Percentiles rank a stretch among this genome's conserved stretches.
Conservation (phyloP, 1,140 invertebrate species). For the Brachionus paranguensis region DNA sequence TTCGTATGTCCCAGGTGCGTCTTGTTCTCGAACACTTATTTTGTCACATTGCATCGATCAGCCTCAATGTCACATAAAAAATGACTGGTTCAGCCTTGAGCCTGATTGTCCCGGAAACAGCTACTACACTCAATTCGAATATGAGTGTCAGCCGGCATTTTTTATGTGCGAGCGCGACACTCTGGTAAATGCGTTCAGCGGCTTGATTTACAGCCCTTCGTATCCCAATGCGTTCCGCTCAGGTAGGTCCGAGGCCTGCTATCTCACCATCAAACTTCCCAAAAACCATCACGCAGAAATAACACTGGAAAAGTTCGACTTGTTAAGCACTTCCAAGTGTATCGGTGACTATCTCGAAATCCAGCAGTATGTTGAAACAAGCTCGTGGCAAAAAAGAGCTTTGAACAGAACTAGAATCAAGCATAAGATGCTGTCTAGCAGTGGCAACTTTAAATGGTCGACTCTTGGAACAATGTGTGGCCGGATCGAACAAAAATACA, state of each 20-base stretch:
- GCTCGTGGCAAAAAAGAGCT: not conserved
- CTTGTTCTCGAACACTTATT: not conserved
- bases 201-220: conserved; percentile 18
- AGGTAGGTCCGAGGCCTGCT: not conserved
- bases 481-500: conserved; percentile 2
- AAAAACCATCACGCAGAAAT: conserved; percentile 39
- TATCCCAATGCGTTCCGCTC: conserved; percentile 16
- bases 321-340: not conserved
- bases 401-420: not conserved
- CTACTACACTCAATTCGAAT: conserved; percentile 38
- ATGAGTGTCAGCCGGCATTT: conserved; percentile 37
- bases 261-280: conserved; percentile 27
- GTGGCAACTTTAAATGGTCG: not conserved
- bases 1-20: conserved; percentile 4
- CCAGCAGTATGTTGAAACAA: conserved; percentile 13
- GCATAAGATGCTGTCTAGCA: not conserved
- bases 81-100: conserved; percentile 32
- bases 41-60: conserved; percentile 16
- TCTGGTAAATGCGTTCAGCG: conserved; percentile 21
- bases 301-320: conserved; percentile 9
- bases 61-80: conserved; percentile 28
- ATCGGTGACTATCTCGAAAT: conserved; percentile 35
- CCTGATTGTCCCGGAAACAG: conserved; percentile 36
- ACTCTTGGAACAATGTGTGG: conserved; percentile 34
- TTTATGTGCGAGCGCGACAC: not conserved